A percentile compares a stretch with the other conserved stretches of the same genome.
Conservation (phyloP, 1,140 invertebrate genomes). For the Aphaenogaster ashmeadi region DNA sequence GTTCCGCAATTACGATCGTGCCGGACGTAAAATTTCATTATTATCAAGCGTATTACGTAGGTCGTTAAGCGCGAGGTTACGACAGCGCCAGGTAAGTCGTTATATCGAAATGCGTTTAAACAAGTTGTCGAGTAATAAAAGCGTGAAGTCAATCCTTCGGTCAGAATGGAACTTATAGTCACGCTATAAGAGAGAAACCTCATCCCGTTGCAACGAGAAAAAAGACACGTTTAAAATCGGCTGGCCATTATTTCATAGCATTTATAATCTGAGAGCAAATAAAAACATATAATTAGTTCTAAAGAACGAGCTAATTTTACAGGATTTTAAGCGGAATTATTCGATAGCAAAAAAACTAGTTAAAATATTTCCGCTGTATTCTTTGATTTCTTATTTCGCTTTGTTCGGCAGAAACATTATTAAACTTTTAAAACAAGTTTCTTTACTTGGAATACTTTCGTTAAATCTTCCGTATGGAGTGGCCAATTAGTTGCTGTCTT, state of each 20-base stretch:
- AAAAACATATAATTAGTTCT: neutral
- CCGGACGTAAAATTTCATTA: slow-evolving; percentile 27
- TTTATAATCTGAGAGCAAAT: neutral
- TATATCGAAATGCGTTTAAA: slow-evolving; percentile 34
- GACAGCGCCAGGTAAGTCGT: slow-evolving; percentile 1
- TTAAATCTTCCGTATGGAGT: neutral
- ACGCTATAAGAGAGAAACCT: neutral
- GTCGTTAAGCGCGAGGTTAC: slow-evolving; percentile 22
- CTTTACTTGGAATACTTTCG: neutral
- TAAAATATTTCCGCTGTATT: neutral
- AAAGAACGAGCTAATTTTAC: neutral
- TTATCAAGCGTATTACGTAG: slow-evolving; percentile 9
- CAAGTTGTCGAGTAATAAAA: slow-evolving; percentile 23
- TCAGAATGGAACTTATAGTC: slow-evolving; percentile 7
- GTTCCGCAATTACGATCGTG: neutral
- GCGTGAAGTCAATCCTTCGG: neutral
- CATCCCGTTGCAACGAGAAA: neutral
- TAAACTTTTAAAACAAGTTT: slow-evolving; percentile 23
- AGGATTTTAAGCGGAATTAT: slow-evolving; percentile 1
- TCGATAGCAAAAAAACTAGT: neutral
- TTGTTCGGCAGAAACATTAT: neutral
- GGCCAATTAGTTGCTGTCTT: neutral
- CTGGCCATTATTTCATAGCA: neutral
- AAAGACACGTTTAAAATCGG: neutral
- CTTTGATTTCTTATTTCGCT: slow-evolving; percentile 13